Conservation (phyloP, 2,797 vertebrate genomes). For the Paramormyrops hopkinsi region DNA sequence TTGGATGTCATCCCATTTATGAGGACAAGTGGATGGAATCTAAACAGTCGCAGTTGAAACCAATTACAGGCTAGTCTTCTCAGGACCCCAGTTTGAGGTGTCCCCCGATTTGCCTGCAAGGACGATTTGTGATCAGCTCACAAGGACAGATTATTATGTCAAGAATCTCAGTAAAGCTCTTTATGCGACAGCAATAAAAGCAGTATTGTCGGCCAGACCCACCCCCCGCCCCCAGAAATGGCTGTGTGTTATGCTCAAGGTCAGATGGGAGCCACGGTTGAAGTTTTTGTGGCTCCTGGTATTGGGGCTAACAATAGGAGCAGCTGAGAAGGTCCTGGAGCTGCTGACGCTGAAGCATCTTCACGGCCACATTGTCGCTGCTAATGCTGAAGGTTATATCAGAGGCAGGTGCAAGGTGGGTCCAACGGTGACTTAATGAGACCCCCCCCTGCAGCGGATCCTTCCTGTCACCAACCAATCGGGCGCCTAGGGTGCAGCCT, state of each 20-base stretch:
- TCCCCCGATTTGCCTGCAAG: neutral
- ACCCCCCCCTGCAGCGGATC: neutral
- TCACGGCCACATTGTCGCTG: neutral
- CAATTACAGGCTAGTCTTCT: neutral
- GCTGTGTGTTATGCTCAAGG: constrained; percentile 24
- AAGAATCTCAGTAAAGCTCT: neutral
- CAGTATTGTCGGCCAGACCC: neutral
- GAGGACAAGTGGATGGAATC: neutral
- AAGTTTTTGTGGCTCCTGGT: neutral
- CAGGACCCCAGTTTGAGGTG: neutral
- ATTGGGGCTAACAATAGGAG: constrained; percentile 19
- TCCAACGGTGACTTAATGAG: neutral
- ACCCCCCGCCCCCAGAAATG: neutral
- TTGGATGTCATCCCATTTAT: neutral
- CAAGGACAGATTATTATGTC: neutral
- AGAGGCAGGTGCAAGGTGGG: neutral
- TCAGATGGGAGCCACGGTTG: constrained; percentile 7
- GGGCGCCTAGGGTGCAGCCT: neutral
- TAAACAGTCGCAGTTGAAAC: neutral
- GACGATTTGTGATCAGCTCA: neutral
- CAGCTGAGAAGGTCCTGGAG: constrained; percentile 20
- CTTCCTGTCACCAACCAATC: neutral
- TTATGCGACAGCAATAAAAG: neutral
- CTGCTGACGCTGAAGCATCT: constrained; percentile 27
- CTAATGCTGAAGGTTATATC: constrained; percentile 7